Conservation (phyloP, 1,140 invertebrate genomes). For the Aporrectodea caliginosa region DNA sequence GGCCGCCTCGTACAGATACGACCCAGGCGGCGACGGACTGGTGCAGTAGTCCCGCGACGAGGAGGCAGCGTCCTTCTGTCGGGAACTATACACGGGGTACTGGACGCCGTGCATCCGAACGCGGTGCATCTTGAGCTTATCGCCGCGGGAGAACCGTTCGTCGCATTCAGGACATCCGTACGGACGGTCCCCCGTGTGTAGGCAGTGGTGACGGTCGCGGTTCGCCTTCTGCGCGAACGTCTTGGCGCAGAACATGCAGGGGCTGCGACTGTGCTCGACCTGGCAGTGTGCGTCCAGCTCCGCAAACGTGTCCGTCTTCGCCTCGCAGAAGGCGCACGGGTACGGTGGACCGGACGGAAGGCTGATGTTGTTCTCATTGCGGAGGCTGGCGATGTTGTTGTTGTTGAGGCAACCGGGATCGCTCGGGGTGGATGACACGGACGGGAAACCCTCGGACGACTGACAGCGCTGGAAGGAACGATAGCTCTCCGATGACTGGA, state of each 20-base stretch:
- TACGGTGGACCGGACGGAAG: not conserved
- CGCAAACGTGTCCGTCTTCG: slow-evolving; percentile 10
- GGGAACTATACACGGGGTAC: not conserved
- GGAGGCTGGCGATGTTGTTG: too few relatives aligned
- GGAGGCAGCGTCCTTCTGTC: not conserved
- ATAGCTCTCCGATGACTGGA: not conserved
- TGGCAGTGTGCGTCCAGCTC: slow-evolving; percentile 28
- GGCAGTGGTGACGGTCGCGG: slow-evolving; percentile 46
- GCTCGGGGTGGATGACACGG: not conserved
- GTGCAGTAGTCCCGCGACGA: not conserved
- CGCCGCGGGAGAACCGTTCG: slow-evolving; percentile 71
- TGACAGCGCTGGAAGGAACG: not conserved
- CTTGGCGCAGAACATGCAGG: slow-evolving; percentile 30
- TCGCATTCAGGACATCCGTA: slow-evolving; percentile 93
- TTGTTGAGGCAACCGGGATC: not conserved
- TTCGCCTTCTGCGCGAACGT: slow-evolving; percentile 35
- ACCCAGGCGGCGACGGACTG: not conserved
- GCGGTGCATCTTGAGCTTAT: slow-evolving; percentile 32
- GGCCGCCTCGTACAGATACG: not conserved
- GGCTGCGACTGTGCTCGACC: slow-evolving; percentile 25
- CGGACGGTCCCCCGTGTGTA: slow-evolving; percentile 75
- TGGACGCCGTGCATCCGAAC: slow-evolving; percentile 14
- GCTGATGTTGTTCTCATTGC: too few relatives aligned
- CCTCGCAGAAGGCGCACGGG: slow-evolving; percentile 24
- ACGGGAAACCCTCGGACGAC: not conserved